Evolutionary conservation across 1,140 invertebrate genomes (phyloP).

Genomic region (Drosophila rhopaloa): DNA sequence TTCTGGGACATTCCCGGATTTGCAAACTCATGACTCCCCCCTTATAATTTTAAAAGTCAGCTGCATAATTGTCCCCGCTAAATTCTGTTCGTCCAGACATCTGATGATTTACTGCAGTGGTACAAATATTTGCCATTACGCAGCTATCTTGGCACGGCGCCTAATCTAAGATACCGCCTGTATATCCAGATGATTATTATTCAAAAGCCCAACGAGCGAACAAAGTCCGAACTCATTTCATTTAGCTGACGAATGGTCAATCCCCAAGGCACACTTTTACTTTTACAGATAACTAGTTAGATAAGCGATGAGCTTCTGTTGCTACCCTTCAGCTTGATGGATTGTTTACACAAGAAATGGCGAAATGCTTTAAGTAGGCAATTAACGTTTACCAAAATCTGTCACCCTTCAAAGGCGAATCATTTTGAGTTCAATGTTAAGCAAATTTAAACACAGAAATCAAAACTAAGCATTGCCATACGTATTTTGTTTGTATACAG

Average conservation of each 20-base stretch:
- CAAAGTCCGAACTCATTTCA: constrained; percentile 62
- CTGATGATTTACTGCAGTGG: constrained; percentile 27
- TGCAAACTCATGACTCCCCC: neutral
- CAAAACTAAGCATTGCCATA: constrained; percentile 16
- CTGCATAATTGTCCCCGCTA: neutral
- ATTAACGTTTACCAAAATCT: constrained; percentile 14
- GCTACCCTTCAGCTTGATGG: constrained; percentile 3
- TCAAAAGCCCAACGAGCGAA: constrained; percentile 14
- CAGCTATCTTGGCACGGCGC: constrained; percentile 31
- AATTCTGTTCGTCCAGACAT: constrained; percentile 1
- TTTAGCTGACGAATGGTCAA: constrained; percentile 40
- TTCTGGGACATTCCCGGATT: neutral
- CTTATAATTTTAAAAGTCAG: neutral
- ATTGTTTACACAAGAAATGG: constrained; percentile 4
- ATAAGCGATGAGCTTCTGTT: constrained; percentile 24
- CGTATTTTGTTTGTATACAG: constrained; percentile 13
- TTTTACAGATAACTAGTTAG: constrained; percentile 35
- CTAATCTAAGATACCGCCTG: constrained; percentile 46
- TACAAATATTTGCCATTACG: constrained; percentile 32
- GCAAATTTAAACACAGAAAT: neutral
- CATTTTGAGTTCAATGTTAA: neutral
- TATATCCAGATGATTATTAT: constrained; percentile 20
- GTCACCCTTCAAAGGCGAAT: neutral
- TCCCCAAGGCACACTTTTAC: constrained; percentile 26
- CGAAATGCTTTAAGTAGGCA: constrained; percentile 18